Percentiles rank a stretch among this genome's conserved stretches.
Evolutionary conservation across 2,797 vertebrate genomes (phyloP).

Genomic region (Acridotheres tristis): DNA sequence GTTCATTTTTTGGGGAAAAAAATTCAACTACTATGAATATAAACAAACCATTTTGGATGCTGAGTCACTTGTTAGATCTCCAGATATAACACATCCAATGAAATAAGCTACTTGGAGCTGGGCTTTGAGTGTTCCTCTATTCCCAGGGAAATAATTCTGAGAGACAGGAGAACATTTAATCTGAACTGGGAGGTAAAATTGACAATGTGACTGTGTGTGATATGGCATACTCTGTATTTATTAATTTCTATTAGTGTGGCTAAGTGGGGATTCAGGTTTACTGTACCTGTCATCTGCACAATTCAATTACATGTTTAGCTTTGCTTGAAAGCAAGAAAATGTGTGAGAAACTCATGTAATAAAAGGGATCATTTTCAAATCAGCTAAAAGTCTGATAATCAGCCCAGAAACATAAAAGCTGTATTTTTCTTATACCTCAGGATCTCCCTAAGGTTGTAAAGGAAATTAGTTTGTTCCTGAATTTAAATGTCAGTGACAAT

Average conservation of each 20-base stretch:
- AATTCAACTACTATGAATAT: neutral
- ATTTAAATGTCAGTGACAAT: constrained; percentile 26
- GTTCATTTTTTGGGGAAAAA: neutral
- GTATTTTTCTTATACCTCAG: constrained; percentile 2
- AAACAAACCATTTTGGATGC: neutral
- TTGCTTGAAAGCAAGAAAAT: neutral
- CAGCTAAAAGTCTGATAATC: neutral
- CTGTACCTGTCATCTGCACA: neutral
- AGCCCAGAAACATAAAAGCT: neutral
- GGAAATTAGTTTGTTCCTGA: constrained; percentile 60
- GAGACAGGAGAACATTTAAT: neutral
- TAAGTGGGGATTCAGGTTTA: neutral
- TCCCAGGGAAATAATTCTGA: neutral
- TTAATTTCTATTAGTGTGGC: neutral
- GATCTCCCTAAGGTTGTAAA: constrained; percentile 58
- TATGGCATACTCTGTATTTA: neutral
- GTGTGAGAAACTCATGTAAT: neutral
- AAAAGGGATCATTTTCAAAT: neutral
- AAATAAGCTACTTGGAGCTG: neutral
- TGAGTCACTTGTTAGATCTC: neutral
- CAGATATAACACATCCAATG: neutral
- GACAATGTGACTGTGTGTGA: neutral
- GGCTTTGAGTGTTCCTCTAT: neutral
- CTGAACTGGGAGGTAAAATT: neutral
- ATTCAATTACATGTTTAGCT: neutral